Evolutionary conservation across 2,888 invertebrate species (phyloP), one percentile per base, ranked within the genome.

Genomic region (Sesia apiformis): DNA sequence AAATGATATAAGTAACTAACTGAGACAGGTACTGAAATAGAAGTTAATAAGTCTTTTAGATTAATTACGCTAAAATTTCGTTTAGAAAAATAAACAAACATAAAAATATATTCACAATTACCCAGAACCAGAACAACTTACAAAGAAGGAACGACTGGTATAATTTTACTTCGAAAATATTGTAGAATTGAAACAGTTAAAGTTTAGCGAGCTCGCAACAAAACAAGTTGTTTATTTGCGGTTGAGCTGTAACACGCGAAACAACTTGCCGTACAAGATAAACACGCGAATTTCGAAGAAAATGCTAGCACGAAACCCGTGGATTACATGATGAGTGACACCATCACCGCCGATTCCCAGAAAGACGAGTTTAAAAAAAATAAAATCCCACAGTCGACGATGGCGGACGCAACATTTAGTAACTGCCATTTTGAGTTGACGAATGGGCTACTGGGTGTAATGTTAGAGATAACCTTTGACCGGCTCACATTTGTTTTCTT

Each of bases 271-370:
- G 63, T 76, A 79, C 77, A 79, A 79, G 76, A 81, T 71, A 77
- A 78, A 80, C 83, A 84, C 76, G 83, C 81, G 57, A 82, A 81
- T 76, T 83, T 83, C 81, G 76, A 75, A 78, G 84, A 84, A 85
- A 78, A 68, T 65, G 43, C 68, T 68, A 67, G 76, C 78, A 79
- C 75, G 73, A 78, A 78, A 72, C 66, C 63, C 63, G 65, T 56
- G 71, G 77, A 84, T 83, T 82, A 83, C 69, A 70, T 62, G 81
- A 76, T 73, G 66, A 74, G 70, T 73, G 66, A 74, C 70, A 65
- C 66, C 65, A 62, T 67, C 61, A 67, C 61, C 58, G 64, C 63
- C 60, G 67, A 63, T 81, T 79, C 78, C 59, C 54, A 72, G 78
- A 78, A 83, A 61, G 58, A 65, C 63, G 70, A 72, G 38, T 50